Base-by-base conservation (phyloP, 2,888 invertebrate species). In the Dioctria rufipes region DNA sequence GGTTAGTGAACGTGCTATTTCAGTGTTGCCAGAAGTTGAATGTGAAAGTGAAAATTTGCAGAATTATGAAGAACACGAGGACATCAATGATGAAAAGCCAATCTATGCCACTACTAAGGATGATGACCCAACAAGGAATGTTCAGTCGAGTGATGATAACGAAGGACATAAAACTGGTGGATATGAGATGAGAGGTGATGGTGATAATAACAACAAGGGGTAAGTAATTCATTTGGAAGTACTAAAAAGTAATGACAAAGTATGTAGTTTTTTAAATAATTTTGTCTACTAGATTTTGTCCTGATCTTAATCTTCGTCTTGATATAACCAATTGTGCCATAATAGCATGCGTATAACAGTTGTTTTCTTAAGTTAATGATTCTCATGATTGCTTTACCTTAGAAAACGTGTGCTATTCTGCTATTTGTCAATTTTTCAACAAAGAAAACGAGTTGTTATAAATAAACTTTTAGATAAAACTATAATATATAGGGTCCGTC, bases 21-120 rank as follows among this genome's bases (percentile, higher is more conserved):
- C 91, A 85, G 92, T 91, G 25, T 91, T 91, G 81, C 90, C 92
- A 61, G 92, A 92, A 82, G 90, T 91, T 13, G 92, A 93, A 85
- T 91, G 91, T 81, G 92, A 91, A 84, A 91, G 91, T 87, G 92
- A 91, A 6, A 92, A 92, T 85, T 85, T 86, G 81, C 87, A 88
- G 84, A 86, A 85, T 83, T 86, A 86, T 66, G 66, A 78, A 54
- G 66, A 78, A 42, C 54, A 54, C 11, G 66, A 66, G 43, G 54
- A 40, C 66, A 66, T 25, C 43, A 78, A 3, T 58, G 73, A 40
- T 13, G 67, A 54, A 39, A 61, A 69, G 4, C 37, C 49, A 4
- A 13, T 9, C 54, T 37, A 61, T 84, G 84, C 86, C 3, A 39
- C 86, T 3, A 39, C 71, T 42, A 60, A 61, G 71, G 90, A 89